These are phyloP conservation scores for Cepaea nemoralis DNA, from an alignment of 1,140 invertebrate genomes.

Conservation along the genomic window DNA sequence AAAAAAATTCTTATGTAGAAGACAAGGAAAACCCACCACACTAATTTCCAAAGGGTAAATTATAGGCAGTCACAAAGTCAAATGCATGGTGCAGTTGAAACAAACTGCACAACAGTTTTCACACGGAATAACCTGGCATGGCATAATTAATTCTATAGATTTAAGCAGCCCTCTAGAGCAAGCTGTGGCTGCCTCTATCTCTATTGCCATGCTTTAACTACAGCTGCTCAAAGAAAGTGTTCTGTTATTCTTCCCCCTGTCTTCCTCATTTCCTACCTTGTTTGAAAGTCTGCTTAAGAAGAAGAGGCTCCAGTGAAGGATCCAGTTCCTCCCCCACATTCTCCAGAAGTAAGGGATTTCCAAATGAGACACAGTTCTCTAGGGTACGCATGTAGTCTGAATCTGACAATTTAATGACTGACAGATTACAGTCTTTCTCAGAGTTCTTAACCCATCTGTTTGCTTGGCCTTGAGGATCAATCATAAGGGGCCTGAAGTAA, in stretches of 20 bases:
- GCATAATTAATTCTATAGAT: too few relatives aligned
- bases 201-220: too few relatives aligned
- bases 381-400: slow-evolving; percentile 69
- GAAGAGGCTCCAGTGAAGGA: slow-evolving; percentile 71
- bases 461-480: slow-evolving; percentile 95
- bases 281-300: slow-evolving; percentile 72
- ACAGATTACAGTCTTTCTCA: slow-evolving; percentile 78
- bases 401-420: slow-evolving; percentile 69
- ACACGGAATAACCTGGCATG: too few relatives aligned
- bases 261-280: slow-evolving; percentile 73
- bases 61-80: too few relatives aligned
- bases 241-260: too few relatives aligned
- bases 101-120: too few relatives aligned
- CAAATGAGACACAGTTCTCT: slow-evolving; percentile 71
- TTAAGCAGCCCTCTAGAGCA: too few relatives aligned
- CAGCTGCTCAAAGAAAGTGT: background rate
- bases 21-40: too few relatives aligned
- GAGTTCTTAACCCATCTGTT: slow-evolving; percentile 93
- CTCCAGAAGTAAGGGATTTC: slow-evolving; percentile 70
- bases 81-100: too few relatives aligned
- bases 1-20: too few relatives aligned
- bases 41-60: too few relatives aligned
- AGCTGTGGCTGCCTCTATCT: too few relatives aligned
- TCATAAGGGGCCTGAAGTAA: slow-evolving; percentile 84
- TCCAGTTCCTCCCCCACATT: slow-evolving; percentile 72